Evolutionary conservation across 2,797 vertebrate genomes (phyloP), one percentile per base, ranked within the genome.

Genomic region (Catostomus latipinnis): DNA sequence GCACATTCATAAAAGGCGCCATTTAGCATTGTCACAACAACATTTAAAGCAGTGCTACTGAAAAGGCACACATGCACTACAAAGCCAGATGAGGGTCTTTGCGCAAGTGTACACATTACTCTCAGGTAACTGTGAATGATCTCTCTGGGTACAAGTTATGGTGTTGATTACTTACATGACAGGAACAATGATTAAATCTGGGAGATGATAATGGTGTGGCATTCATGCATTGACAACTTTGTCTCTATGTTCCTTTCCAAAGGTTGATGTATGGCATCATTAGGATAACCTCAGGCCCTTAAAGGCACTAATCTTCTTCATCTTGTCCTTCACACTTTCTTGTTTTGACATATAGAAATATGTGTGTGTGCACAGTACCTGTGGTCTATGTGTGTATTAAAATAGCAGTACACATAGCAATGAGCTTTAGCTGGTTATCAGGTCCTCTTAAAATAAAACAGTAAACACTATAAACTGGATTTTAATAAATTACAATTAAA

Each of bases 151-250:
- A 84, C 82, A 93, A 93, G 91, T 93, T 93, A 93, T 93, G 90
- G 93, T 92, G 92, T 92, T 94, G 93, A 94, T 93, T 93, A 94
- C 92, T 86, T 58, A 87, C 86, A 88, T 93, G 93, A 94, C 93
- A 94, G 93, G 92, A 92, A 91, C 92, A 92, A 92, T 93, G 93
- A 94, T 94, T 94, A 94, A 93, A 86, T 94, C 93, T 91, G 89
- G 91, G 90, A 87, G 91, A 92, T 91, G 92, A 91, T 93, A 94
- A 94, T 93, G 92, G 92, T 91, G 90, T 90, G 89, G 92, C 93
- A 92, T 93, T 93, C 91, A 93, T 93, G 93, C 92, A 93, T 92
- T 93, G 93, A 92, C 92, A 94, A 93, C 92, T 92, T 93, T 93
- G 81, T 91, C 91, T 92, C 90, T 91, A 92, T 91, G 92, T 91